These are phyloP conservation scores for Hippocampus barbouri DNA, from an alignment of 2,113 vertebrate genomes.

Conservation along the genomic window DNA sequence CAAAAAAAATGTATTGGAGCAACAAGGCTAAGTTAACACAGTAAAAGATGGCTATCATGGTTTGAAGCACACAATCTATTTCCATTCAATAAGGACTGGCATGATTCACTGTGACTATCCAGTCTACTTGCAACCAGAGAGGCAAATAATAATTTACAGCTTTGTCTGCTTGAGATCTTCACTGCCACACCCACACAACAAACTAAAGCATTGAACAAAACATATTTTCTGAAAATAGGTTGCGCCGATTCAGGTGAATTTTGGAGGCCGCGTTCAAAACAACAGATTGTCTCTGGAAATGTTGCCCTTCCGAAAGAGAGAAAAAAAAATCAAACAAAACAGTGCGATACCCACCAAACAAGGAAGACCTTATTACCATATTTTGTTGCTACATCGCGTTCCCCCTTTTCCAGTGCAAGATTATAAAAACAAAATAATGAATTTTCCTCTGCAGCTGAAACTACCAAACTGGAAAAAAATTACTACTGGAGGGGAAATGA, in stretches of 20 bases:
- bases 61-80: constrained; percentile 78
- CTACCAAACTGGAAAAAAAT: constrained; percentile 19
- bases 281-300: constrained; percentile 71
- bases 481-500: not conserved
- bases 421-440: constrained; percentile 16
- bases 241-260: not conserved
- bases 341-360: constrained; percentile 87
- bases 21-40: constrained; percentile 80
- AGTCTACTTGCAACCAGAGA: constrained; percentile 70
- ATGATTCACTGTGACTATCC: constrained; percentile 76
- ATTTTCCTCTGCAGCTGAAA: constrained; percentile 36
- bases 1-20: constrained; percentile 69
- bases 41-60: constrained; percentile 82
- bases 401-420: constrained; percentile 66
- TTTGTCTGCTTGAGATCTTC: constrained; percentile 8
- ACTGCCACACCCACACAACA: not conserved
- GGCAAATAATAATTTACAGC: constrained; percentile 51
- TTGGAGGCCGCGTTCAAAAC: constrained; percentile 46
- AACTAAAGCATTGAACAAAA: not conserved
- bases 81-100: constrained; percentile 69
- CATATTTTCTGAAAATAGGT: not conserved
- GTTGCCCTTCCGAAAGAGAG: constrained; percentile 9
- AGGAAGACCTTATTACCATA: constrained; percentile 77
- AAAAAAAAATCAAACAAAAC: constrained; percentile 55
- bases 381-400: constrained; percentile 65